A percentile compares a stretch with the other conserved stretches of the same genome.
phyloP scores from a whole-genome alignment of 2,113 vertebrate species.

The Cheilinus undulatus region DNA sequence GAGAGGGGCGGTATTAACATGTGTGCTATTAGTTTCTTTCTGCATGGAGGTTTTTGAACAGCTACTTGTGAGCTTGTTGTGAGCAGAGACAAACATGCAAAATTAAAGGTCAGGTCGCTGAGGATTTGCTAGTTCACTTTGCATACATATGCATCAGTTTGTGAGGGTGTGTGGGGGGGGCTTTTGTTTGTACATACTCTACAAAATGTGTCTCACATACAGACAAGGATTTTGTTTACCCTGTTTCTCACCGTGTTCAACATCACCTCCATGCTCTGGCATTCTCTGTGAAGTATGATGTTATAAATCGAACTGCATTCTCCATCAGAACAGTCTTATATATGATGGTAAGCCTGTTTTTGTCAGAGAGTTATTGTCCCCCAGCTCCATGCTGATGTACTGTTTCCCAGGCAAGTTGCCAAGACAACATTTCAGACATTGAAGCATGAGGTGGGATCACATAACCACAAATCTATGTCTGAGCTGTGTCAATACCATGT shows the following conservation, averaged over 20 bases:
- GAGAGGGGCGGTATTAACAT: constrained; percentile 32
- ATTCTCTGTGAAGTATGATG: constrained; percentile 13
- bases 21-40: constrained; percentile 35
- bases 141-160: constrained; percentile 50
- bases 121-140: constrained; percentile 31
- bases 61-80: constrained; percentile 58
- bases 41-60: constrained; percentile 36
- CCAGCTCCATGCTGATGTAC: constrained; percentile 23
- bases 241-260: not conserved
- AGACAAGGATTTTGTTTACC: constrained; percentile 8
- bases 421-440: constrained; percentile 47
- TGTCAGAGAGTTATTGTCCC: constrained; percentile 44
- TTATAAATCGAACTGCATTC: constrained; percentile 31
- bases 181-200: not conserved
- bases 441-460: constrained; percentile 41
- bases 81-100: constrained; percentile 54
- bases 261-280: not conserved
- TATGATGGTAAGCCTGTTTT: constrained; percentile 34
- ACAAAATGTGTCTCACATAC: not conserved
- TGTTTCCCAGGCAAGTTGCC: constrained; percentile 63
- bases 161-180: not conserved
- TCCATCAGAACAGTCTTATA: constrained; percentile 12
- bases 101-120: constrained; percentile 57
- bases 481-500: constrained; percentile 44
- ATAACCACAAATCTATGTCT: constrained; percentile 52